Evolutionary conservation across 2,797 vertebrate genomes (phyloP), one percentile per base, ranked within the genome.

Genomic region (Kryptopterus vitreolus): DNA sequence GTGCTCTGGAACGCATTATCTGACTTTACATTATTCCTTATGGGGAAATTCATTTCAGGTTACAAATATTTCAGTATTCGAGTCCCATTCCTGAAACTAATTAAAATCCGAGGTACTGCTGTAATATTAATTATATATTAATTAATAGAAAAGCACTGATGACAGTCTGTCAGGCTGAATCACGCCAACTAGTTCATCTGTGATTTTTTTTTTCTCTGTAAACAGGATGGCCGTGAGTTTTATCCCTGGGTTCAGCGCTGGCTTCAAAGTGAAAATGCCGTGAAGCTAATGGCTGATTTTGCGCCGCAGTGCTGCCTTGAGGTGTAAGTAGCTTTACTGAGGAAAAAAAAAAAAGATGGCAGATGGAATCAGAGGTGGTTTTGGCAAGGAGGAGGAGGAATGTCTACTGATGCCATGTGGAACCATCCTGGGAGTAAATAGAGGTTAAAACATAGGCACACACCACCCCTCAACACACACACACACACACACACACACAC

Each of bases 401-500:
- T 31, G 53, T 20, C 24, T 75, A 77, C 66, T 61, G 52, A 53
- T 59, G 80, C 77, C 80, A 78, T 59, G 68, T 52, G 66, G 58
- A 77, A 71, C 78, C 77, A 66, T 81, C 77, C 62, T 75, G 43
- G 22, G 57, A 69, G 72, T 69, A 68, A 22, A 69, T 76, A 66
- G 70, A 81, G 77, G 70, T 55, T 61, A 63, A 53, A 24, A 74
- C n/a, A 82, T 33, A 53, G 20, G 15, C 35, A 55, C 7, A 55
- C 13, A 76, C 35, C n/a, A n/a, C n/a, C n/a, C n/a, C 11, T 38
- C n/a, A n/a, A 22, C 29, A 55, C 79, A 83, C 81, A 80, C 68
- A 82, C 74, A 55, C 13, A 76, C 35, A 22, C 29, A 55, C 79
- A 83, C 81, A 80, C 68, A 82, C 74, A 79, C 50, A 79, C 73